Conservation (phyloP, 2,888 invertebrate species). For the Dicranocentrus wangi region DNA sequence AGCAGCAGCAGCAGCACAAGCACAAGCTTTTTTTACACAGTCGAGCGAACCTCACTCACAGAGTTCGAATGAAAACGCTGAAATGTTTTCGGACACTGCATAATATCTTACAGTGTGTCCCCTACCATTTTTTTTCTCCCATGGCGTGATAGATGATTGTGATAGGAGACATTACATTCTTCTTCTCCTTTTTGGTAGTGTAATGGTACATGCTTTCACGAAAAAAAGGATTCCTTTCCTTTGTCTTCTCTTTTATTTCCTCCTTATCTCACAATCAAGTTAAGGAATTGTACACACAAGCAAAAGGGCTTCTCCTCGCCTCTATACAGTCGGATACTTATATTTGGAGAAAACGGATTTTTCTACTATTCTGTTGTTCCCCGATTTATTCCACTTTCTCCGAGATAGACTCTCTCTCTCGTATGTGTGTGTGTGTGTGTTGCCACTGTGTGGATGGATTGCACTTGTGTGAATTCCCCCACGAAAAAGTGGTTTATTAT, state of each 20-base stretch:
- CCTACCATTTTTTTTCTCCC: slow-evolving; percentile 11
- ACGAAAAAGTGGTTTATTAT: slow-evolving; percentile 45
- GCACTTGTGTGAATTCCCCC: slow-evolving; percentile 29
- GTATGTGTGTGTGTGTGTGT: not conserved
- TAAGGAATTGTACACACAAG: not conserved
- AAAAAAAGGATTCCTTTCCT: slow-evolving; percentile 2
- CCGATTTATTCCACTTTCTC: slow-evolving; percentile 12
- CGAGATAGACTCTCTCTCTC: not conserved
- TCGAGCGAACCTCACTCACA: too few relatives aligned
- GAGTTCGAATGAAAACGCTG: too few relatives aligned
- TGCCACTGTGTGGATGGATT: not conserved
- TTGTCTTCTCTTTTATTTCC: slow-evolving; percentile 8
- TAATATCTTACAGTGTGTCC: not conserved
- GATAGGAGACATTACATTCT: not conserved
- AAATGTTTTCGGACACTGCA: not conserved
- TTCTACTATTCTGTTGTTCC: slow-evolving; percentile 7
- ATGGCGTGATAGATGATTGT: slow-evolving; percentile 25
- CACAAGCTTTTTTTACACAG: not conserved
- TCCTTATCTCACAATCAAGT: slow-evolving; percentile 13
- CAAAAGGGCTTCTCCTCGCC: not conserved
- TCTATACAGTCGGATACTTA: too few relatives aligned
- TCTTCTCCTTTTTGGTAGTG: not conserved
- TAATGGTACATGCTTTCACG: not conserved
- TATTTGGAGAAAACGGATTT: slow-evolving; percentile 9
- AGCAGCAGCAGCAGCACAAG: not conserved